Evolutionary conservation across 2,113 vertebrate genomes (phyloP), one percentile per base, ranked within the genome.

Genomic region (Lutjanus erythropterus): DNA sequence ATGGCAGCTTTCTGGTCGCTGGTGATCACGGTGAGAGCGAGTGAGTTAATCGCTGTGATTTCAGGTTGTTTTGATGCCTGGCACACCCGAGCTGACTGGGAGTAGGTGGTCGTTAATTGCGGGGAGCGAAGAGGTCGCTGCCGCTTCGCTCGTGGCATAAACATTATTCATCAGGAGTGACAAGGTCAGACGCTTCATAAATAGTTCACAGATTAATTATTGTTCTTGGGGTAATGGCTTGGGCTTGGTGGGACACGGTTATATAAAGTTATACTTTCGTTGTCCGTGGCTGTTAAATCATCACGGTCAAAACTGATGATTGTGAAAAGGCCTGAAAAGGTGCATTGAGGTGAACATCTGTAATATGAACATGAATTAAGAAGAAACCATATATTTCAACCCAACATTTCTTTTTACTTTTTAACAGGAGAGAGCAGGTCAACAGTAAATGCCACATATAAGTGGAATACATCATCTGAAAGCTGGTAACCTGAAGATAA

Each of bases 1-100:
- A 66, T 82, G 85, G 87, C 87, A 85, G 85, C 52, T 52, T 47
- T 47, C 42, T 2, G 77, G 77, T 62, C 6, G 46, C 59, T 15
- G 31, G 49, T 61, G 71, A 68, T 56, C 3, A 1, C 9, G 42
- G 37, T 1, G 25, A 72, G 73, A 27, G 19, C 21, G 44, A 70
- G 65, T 0, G 66, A 88, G 82, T 71, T 80, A 79, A 80, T 87
- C 70, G 58, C 47, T 39, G 68, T 83, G 86, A 83, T 73, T 86
- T 73, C 80, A 78, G 86, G 60, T 84, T 88, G 90, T 90, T 89
- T 86, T 81, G 83, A 78, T 25, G 86, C 71, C 68, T 80, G 83
- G 84, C 82, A 80, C 60, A 21, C n/a, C 7, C 4, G 27, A 44
- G 58, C 12, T 3, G 23, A n/a, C 61, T 9, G 70, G 82, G 78